Base-by-base conservation (phyloP, 2,797 vertebrate species). In the Eupleurogrammus muticus region DNA sequence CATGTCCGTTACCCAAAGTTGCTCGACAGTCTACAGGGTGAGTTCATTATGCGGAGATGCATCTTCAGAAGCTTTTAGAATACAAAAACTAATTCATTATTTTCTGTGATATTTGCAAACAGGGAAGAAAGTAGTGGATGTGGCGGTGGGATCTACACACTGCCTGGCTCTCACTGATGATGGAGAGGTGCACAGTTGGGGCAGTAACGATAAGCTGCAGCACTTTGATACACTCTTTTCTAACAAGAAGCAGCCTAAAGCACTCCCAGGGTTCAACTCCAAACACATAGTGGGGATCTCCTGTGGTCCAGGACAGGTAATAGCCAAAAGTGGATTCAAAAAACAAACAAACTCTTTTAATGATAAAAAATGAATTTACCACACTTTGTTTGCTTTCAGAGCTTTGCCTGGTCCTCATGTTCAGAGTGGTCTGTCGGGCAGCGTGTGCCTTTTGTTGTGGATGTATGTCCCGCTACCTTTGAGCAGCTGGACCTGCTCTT, bases 361-460 rank as follows among this genome's bases (percentile, higher is more conserved):
- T 36, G 6, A 28, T n/a, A 5, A 1, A 16, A 36, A 19, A 46
- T 13, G 5, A 11, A 4, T n/a, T 42, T 9, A 53, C 17, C 28
- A 7, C 9, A 17, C 5, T 63, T 20, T 72, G 3, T 52, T 16
- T 79, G 49, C 76, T 58, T 74, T 0, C 50, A 99, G 98, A 99
- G 98, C 82, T 99, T 99, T 70, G 96, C 97, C 1, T 99, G 98
- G 98, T 99, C 98, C 0, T 99, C 98, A 0, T 95, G 97, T 89
- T 99, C 98, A 0, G 97, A 99, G 82, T 99, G 98, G 98, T 97
- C 98, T 5, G 96, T 99, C 42, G 97, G 98, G 44, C 96, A 97
- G 76, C 95, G 97, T 0, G 96, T 98, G 46, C 98, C 97, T 44
- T 99, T 99, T 56, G 98, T 99, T 83, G 98, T 99, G 68, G 98